Evolutionary conservation across 2,888 invertebrate genomes (phyloP), one percentile per base, ranked within the genome.

Genomic region (Heliconius sara): DNA sequence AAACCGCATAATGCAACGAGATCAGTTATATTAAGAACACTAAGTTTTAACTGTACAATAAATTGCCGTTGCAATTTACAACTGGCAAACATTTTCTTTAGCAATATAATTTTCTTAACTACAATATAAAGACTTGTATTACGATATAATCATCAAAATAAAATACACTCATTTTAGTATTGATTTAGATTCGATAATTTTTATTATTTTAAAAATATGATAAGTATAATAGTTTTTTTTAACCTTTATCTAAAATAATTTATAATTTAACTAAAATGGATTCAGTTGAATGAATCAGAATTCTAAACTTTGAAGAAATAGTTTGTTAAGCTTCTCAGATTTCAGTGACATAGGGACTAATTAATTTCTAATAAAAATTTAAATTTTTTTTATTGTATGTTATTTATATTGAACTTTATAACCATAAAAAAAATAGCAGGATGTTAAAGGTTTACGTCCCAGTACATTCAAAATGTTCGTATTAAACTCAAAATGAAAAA

Each of bases 1-100:
- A 74, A 66, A 60, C 60, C 78, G 60, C 74, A 74, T 78, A 34
- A 74, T 75, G 63, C 16, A 77, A 73, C 60, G 81, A 81, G 79
- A 81, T 81, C 81, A 81, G 78, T 79, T 43, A 79, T 75, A 75
- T 71, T 79, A 81, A 77, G 77, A 71, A 76, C 63, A 66, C 71
- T 76, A 78, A 66, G 76, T 78, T 5, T 75, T 65, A 78, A 72
- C 80, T 80, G 78, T 80, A 80, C 80, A 78, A 80, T 67, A 65
- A 57, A 57, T 57, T 22, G 57, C 57, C 66, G 27, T 34, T 34
- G 76, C 63, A 78, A 75, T 76, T 72, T 78, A 80, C 78, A 80
- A 78, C 72, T 66, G 67, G 60, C 76, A 39, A 57, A 57, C n/a
- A 16, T 73, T 25, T 66, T 63, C 2, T 52, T 66, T 52, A 65